Percentiles rank a stretch among this genome's conserved stretches.
phyloP scores from a whole-genome alignment of 2,888 invertebrate genomes.

The Notodonta ziczac region DNA sequence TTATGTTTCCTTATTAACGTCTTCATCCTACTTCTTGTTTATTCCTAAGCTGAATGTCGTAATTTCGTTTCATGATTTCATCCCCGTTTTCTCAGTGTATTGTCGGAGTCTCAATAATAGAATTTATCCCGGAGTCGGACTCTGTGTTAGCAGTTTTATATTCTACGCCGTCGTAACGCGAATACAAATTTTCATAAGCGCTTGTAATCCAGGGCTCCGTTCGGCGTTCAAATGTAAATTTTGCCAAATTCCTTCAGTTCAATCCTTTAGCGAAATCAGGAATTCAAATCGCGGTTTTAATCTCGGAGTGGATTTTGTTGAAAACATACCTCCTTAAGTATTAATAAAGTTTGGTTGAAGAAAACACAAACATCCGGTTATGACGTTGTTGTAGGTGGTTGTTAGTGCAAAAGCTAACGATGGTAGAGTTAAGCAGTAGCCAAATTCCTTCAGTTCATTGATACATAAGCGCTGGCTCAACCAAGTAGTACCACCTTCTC shows the following conservation, averaged over 20 bases:
- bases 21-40: constrained; percentile 21
- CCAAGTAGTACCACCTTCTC: too few relatives aligned
- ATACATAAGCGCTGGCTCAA: too few relatives aligned
- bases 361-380: constrained; percentile 5
- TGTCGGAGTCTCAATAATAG: constrained; percentile 22
- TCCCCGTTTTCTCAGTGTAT: constrained; percentile 14
- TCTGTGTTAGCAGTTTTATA: constrained; percentile 34
- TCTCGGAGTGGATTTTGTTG: constrained; percentile 17
- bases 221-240: constrained; percentile 58
- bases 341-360: constrained; percentile 5
- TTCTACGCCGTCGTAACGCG: constrained; percentile 32
- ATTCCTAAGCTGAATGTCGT: constrained; percentile 20
- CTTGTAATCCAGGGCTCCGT: constrained; percentile 50
- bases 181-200: constrained; percentile 58
- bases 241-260: constrained; percentile 50
- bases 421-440: too few relatives aligned
- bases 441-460: too few relatives aligned
- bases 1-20: too few relatives aligned
- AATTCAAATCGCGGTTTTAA: constrained; percentile 45
- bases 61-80: constrained; percentile 24
- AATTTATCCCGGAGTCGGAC: constrained; percentile 26
- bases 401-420: too few relatives aligned
- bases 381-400: not conserved
- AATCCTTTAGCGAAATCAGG: constrained; percentile 58
- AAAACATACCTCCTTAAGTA: not conserved